Evolutionary conservation across 2,888 invertebrate species (phyloP).

Genomic region (Dynastes grantii): DNA sequence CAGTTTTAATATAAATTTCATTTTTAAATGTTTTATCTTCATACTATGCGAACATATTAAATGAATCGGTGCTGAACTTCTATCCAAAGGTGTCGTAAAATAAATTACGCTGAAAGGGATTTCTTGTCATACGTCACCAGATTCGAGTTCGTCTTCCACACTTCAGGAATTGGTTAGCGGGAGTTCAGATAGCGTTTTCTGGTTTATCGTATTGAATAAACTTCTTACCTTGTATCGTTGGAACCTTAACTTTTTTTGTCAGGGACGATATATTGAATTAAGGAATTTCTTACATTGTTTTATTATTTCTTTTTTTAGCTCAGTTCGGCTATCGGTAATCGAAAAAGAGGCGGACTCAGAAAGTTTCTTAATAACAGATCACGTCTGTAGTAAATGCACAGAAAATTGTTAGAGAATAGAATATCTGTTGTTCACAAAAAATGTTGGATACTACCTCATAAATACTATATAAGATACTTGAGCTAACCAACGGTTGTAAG

Average conservation of each 20-base stretch:
- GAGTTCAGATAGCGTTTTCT: conserved; percentile 30
- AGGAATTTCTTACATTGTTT: conserved; percentile 32
- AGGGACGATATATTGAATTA: conserved; percentile 35
- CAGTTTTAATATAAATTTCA: conserved; percentile 56
- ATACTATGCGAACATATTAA: conserved; percentile 54
- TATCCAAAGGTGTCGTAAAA: conserved; percentile 62
- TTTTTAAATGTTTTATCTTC: conserved; percentile 55
- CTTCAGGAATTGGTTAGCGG: conserved; percentile 43
- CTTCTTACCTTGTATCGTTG: conserved; percentile 43
- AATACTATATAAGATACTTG: too few relatives aligned
- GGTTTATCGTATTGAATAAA: conserved; percentile 41
- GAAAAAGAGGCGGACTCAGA: not conserved
- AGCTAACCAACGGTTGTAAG: too few relatives aligned
- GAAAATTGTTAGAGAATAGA: too few relatives aligned
- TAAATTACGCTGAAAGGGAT: conserved; percentile 68
- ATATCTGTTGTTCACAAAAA: too few relatives aligned
- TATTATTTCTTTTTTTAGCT: conserved; percentile 19
- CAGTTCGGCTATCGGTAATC: conserved; percentile 20
- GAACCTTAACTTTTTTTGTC: conserved; percentile 31
- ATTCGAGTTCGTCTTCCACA: conserved; percentile 59
- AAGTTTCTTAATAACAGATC: not conserved
- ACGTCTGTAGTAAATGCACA: too few relatives aligned
- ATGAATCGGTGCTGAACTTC: conserved; percentile 52
- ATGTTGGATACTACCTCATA: too few relatives aligned
- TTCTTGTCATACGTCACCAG: conserved; percentile 66